These are phyloP conservation scores for Mus musculus DNA, from an alignment of 2,113 vertebrate species.

Conservation along the genomic window GRCm39 chr13:93052001-93052500, in stretches of 20 bases:
- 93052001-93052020: not conserved
- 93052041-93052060: not conserved
- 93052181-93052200: not conserved
- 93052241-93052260: not conserved
- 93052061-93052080: not conserved
- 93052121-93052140: not conserved
- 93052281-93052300: not conserved
- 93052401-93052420: not conserved
- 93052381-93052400: not conserved
- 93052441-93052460: not conserved
- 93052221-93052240: not conserved
- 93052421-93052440: not conserved
- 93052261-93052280: not conserved
- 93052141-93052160: not conserved
- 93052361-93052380: not conserved
- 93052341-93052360: not conserved
- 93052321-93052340: not conserved
- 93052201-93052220: not conserved
- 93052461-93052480: not conserved
- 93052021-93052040: not conserved
- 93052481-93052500: not conserved
- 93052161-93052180: not conserved
- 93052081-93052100: not conserved
- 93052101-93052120: not conserved
- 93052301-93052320: not conserved